phyloP scores from a whole-genome alignment of 2,888 invertebrate species.

The Pristionchus japonicus region DNA sequence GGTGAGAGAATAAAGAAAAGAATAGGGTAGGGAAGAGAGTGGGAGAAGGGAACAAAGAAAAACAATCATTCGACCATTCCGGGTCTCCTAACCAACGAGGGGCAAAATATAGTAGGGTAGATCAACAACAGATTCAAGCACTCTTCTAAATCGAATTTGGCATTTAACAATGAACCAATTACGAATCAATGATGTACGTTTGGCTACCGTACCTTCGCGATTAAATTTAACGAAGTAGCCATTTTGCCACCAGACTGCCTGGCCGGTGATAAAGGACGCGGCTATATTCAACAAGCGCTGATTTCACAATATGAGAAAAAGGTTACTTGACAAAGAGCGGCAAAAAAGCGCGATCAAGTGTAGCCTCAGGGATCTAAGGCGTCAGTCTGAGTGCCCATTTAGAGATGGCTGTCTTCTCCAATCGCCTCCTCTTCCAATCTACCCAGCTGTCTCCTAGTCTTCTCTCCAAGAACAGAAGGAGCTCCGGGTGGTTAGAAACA shows the following conservation, averaged over 20 bases:
- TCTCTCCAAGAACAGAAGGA: no score
- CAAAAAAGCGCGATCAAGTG: not conserved
- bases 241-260: not conserved
- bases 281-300: not conserved
- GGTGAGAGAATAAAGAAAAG: not conserved
- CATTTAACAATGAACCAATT: not conserved
- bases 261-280: not conserved
- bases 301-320: not conserved
- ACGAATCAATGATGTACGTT: not conserved
- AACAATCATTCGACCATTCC: slow-evolving; percentile 39
- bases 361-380: not conserved
- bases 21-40: not conserved
- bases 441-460: slow-evolving; percentile 10
- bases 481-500: not conserved
- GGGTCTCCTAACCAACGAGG: not conserved
- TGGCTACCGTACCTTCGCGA: not conserved
- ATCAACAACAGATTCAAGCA: not conserved
- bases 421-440: not conserved
- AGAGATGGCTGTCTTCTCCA: not conserved
- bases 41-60: not conserved
- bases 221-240: not conserved
- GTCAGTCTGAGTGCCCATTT: not conserved
- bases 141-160: not conserved
- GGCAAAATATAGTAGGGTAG: not conserved
- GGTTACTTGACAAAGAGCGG: not conserved